These are phyloP conservation scores for Melieria omissa DNA, from an alignment of 2,888 invertebrate species.

Conservation along the genomic window DNA sequence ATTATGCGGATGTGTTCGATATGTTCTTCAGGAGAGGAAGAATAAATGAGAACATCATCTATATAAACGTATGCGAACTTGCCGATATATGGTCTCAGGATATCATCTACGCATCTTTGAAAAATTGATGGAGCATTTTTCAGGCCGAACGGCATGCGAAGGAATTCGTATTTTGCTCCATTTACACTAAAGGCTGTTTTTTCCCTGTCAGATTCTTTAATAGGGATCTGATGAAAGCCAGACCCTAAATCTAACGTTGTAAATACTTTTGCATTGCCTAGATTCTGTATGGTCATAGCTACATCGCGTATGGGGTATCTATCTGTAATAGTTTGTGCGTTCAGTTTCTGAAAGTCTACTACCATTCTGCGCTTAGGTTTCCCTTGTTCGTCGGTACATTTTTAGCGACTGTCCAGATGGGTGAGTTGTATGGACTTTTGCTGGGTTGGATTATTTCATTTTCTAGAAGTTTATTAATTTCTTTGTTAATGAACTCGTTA, in stretches of 20 bases:
- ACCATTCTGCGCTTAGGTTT: conserved; percentile 26
- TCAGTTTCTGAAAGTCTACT: conserved; percentile 25
- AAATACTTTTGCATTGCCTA: conserved; percentile 38
- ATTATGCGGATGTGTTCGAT: too few relatives aligned
- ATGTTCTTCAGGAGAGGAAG: too few relatives aligned
- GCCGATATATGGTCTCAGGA: too few relatives aligned
- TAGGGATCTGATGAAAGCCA: conserved; percentile 34
- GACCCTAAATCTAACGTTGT: conserved; percentile 39
- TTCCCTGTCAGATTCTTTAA: conserved; percentile 31
- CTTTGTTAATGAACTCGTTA: conserved; percentile 32
- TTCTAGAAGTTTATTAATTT: conserved; percentile 20
- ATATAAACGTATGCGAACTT: too few relatives aligned
- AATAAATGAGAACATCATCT: too few relatives aligned
- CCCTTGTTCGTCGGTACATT: conserved; percentile 19
- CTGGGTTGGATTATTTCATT: conserved; percentile 23
- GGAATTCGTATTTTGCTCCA: conserved; percentile 39
- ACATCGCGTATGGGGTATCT: conserved; percentile 25
- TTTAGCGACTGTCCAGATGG: conserved; percentile 34
- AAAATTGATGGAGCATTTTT: not conserved
- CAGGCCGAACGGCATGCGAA: conserved; percentile 23
- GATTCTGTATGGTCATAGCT: conserved; percentile 35
- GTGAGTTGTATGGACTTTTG: conserved; percentile 33
- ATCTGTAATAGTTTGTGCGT: conserved; percentile 16
- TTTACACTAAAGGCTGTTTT: conserved; percentile 39
- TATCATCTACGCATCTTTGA: too few relatives aligned